These are phyloP conservation scores for Antheraea assamensis DNA, from an alignment of 2,888 invertebrate species.

Conservation along the genomic window DNA sequence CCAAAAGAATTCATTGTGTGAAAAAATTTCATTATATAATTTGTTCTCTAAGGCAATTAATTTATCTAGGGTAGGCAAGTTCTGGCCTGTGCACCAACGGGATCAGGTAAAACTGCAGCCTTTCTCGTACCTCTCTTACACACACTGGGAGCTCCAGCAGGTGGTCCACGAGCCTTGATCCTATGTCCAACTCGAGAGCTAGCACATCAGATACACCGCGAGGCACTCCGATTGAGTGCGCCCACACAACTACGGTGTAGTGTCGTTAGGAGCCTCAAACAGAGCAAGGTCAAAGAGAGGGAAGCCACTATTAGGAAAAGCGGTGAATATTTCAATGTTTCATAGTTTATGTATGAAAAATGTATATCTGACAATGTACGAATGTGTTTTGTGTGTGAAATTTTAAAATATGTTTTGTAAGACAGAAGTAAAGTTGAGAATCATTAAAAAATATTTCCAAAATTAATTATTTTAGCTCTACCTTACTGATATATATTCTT, in stretches of 20 bases:
- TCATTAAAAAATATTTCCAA: too few relatives aligned
- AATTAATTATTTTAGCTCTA: too few relatives aligned
- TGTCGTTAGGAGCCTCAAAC: conserved; percentile 90
- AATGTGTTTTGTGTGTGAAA: too few relatives aligned
- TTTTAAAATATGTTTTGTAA: too few relatives aligned
- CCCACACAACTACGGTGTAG: conserved; percentile 88
- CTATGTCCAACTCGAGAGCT: conserved; percentile 97
- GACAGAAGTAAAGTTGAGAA: too few relatives aligned
- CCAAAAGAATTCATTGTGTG: too few relatives aligned
- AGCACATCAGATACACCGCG: conserved; percentile 94
- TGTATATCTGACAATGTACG: too few relatives aligned
- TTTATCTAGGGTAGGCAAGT: conserved; percentile 86
- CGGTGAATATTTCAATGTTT: conserved; percentile 75
- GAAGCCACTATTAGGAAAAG: conserved; percentile 89
- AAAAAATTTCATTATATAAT: too few relatives aligned
- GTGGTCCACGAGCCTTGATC: conserved; percentile 93
- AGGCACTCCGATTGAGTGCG: conserved; percentile 89
- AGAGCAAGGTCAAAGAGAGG: conserved; percentile 87
- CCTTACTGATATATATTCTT: too few relatives aligned
- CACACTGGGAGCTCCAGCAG: conserved; percentile 85
- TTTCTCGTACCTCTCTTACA: conserved; percentile 95
- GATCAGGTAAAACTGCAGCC: conserved; percentile 98
- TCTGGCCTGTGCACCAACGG: conserved; percentile 97
- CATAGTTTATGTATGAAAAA: neutral
- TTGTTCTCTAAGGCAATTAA: neutral